phyloP scores from a whole-genome alignment of 2,888 invertebrate species.

The Linyphia triangularis region DNA sequence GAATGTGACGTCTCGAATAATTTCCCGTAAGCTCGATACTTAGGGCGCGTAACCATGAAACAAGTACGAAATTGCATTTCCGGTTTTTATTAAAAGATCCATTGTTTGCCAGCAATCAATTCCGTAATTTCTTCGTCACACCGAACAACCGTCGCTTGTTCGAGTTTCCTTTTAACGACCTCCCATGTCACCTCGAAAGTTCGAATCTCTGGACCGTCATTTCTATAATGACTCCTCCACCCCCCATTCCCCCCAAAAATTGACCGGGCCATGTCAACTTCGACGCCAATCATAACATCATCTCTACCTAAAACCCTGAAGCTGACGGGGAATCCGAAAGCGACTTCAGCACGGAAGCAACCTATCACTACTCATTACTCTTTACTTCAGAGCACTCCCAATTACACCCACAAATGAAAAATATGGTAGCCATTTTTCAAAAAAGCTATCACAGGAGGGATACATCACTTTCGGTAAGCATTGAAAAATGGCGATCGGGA shows the following conservation, averaged over 20 bases:
- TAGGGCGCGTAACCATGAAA: too few relatives aligned
- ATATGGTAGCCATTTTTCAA: constrained; percentile 21
- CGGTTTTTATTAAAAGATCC: constrained; percentile 1
- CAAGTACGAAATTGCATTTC: too few relatives aligned
- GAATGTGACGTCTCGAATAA: too few relatives aligned
- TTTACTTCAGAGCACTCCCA: too few relatives aligned
- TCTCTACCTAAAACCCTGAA: too few relatives aligned
- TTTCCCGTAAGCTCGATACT: too few relatives aligned
- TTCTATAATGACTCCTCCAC: constrained; percentile 12
- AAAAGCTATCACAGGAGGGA: too few relatives aligned
- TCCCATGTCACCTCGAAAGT: too few relatives aligned
- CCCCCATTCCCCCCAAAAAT: background rate
- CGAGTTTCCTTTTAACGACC: too few relatives aligned
- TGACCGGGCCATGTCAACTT: constrained; percentile 5
- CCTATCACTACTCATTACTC: constrained; percentile 20
- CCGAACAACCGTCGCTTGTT: too few relatives aligned
- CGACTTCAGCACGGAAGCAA: constrained; percentile 37
- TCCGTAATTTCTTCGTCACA: background rate
- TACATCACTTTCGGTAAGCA: background rate
- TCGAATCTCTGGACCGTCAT: constrained; percentile 1
- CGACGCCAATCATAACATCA: constrained; percentile 8
- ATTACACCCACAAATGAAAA: constrained; percentile 20
- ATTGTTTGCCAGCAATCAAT: constrained; percentile 10
- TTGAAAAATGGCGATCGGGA: background rate
- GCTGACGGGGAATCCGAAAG: too few relatives aligned